A percentile compares a stretch with the other conserved stretches of the same genome.
Evolutionary conservation across 2,888 invertebrate species (phyloP).

Genomic region (Cecidostiba fungosa): DNA sequence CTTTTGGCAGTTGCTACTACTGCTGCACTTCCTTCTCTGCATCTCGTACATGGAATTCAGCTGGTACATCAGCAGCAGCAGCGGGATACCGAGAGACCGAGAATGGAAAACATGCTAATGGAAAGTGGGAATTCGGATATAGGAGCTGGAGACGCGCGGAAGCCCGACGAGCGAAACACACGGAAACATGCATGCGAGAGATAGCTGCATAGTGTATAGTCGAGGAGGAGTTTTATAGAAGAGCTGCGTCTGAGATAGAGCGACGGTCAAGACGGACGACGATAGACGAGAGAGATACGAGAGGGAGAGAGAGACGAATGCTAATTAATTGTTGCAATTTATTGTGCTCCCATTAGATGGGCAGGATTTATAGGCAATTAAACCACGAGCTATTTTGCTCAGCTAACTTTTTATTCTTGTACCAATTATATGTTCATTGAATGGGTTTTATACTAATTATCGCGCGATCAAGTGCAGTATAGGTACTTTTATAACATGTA

Average conservation of each 20-base stretch:
- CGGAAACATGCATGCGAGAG: neutral
- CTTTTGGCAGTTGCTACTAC: neutral
- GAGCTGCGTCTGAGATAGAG: neutral
- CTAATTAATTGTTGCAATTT: neutral
- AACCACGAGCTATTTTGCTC: neutral
- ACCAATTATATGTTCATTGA: no score
- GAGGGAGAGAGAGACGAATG: neutral
- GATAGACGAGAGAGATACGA: neutral
- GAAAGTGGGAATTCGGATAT: conserved; percentile 42
- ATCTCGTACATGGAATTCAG: neutral
- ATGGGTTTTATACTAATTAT: no score
- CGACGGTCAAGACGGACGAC: neutral
- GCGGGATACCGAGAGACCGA: neutral
- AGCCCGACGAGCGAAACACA: neutral
- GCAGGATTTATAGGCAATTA: neutral
- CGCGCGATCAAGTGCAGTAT: neutral
- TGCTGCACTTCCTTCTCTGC: neutral
- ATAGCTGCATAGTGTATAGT: neutral
- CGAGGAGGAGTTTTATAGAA: neutral
- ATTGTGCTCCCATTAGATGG: neutral
- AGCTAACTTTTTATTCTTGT: no score
- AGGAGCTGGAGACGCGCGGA: neutral
- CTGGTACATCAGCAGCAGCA: neutral
- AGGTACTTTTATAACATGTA: neutral
- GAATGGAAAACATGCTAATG: conserved; percentile 43